Evolutionary conservation across 2,888 invertebrate genomes (phyloP).

Genomic region (Notodonta ziczac): DNA sequence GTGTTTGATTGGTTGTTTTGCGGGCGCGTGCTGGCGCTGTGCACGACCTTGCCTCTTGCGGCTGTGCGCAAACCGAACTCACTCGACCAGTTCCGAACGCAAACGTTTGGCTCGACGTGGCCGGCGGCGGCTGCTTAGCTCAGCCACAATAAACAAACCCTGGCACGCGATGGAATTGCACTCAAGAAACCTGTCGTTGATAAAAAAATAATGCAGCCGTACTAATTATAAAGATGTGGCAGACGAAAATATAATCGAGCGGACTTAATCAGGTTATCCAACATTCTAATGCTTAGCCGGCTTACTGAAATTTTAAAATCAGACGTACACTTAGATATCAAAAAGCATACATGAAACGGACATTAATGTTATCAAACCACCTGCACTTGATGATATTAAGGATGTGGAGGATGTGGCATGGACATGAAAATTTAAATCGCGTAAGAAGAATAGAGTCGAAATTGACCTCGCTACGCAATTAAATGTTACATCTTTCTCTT

Average conservation of each 20-base stretch:
- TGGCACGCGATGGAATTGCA: constrained; percentile 70
- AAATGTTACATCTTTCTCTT: no score
- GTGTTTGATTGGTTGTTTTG: constrained; percentile 67
- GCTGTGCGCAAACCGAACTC: constrained; percentile 62
- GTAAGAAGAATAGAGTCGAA: no score
- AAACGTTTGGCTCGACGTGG: constrained; percentile 26
- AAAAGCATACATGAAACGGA: no score
- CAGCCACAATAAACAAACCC: constrained; percentile 70
- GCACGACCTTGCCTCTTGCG: constrained; percentile 79
- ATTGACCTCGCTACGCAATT: no score
- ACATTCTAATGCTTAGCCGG: no score
- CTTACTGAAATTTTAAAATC: no score
- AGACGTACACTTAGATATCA: no score
- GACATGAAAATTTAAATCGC: no score
- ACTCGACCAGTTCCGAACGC: constrained; percentile 69
- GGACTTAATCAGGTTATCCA: no score
- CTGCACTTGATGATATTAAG: no score
- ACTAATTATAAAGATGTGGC: constrained; percentile 20
- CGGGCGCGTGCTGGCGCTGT: constrained; percentile 57
- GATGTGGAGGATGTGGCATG: no score
- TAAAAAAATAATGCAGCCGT: constrained; percentile 15
- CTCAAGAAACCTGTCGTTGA: constrained; percentile 44
- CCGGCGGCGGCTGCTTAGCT: constrained; percentile 25
- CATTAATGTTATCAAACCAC: no score
- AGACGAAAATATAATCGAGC: not conserved